Evolutionary conservation across 2,888 invertebrate species (phyloP), one percentile per base, ranked within the genome.

Genomic region (Ptychoptera contaminata): DNA sequence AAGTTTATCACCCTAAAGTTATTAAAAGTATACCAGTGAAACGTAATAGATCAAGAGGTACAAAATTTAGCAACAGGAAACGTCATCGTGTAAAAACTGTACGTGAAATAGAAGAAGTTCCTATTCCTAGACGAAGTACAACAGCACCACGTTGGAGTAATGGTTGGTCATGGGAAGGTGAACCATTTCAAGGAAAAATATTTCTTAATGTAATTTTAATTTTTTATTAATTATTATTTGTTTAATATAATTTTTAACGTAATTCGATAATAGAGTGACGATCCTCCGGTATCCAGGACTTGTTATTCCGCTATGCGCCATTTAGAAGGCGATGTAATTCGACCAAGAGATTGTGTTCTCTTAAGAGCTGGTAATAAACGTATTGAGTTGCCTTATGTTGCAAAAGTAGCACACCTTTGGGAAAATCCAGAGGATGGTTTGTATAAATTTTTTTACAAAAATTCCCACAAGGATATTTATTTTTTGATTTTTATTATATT

Each of bases 231-330:
- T 32, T 32, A 9, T 9, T 11, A 7, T 32, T 4, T 32, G 4
- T 32, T 9, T 32, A 32, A 32, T 32, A 11, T 9, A 32, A 32
- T 7, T 32, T 32, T 32, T 32, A n/a, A 8, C 30, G 6, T 30
- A 30, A 30, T 30, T 30, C 9, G 6, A 6, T 32, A 34, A 38
- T 61, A 85, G 84, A 80, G 79, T 59, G 84, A 85, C 58, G 81
- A 80, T 60, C 71, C 74, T 16, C 73, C 76, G 42, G 81, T 85
- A 47, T 67, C 78, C 53, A 76, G 90, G 55, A 80, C 77, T 46
- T 93, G 93, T 67, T 96, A 86, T 70, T 76, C 83, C 52, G 83
- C 87, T 47, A 94, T 96, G 84, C 73, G 76, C 52, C 96, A 96
- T 67, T 71, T 72, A 40, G 83, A 85, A 63, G 94, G 94, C 44